These are phyloP conservation scores for Alligator sinensis DNA, from an alignment of 2,113 vertebrate genomes.

Conservation along the genomic window DNA sequence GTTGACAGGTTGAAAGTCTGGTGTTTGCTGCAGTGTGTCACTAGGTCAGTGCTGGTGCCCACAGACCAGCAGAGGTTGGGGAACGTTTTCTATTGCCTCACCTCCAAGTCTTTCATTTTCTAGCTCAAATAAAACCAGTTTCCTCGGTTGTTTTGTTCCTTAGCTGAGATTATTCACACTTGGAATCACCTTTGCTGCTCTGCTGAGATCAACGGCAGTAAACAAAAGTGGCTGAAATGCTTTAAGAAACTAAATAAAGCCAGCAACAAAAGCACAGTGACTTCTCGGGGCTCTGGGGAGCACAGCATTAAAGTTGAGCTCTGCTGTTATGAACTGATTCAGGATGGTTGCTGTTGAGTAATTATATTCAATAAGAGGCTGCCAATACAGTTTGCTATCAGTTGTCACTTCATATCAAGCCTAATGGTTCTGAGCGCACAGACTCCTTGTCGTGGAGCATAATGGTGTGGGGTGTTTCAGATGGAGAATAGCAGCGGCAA, in stretches of 20 bases:
- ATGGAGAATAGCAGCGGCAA: neutral
- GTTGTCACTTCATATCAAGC: neutral
- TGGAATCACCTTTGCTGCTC: neutral
- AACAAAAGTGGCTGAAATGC: neutral
- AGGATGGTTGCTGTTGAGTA: neutral
- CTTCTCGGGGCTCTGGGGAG: neutral
- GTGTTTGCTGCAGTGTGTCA: no score
- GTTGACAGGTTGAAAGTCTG: no score
- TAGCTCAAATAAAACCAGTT: neutral
- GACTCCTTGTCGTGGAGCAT: neutral
- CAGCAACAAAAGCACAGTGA: neutral
- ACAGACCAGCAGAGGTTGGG: no score
- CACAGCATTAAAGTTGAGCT: neutral
- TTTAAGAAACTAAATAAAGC: neutral
- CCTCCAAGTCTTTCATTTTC: neutral
- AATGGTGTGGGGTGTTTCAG: neutral
- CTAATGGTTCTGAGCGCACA: neutral
- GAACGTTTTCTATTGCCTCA: neutral
- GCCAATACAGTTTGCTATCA: rapidly evolving
- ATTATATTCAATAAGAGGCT: rapidly evolving
- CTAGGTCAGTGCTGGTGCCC: no score
- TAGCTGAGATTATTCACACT: neutral
- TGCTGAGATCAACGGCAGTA: neutral
- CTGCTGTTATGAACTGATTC: rapidly evolving
- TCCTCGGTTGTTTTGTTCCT: neutral